phyloP scores from a whole-genome alignment of 1,140 invertebrate species.

The Zophobas atratus region DNA sequence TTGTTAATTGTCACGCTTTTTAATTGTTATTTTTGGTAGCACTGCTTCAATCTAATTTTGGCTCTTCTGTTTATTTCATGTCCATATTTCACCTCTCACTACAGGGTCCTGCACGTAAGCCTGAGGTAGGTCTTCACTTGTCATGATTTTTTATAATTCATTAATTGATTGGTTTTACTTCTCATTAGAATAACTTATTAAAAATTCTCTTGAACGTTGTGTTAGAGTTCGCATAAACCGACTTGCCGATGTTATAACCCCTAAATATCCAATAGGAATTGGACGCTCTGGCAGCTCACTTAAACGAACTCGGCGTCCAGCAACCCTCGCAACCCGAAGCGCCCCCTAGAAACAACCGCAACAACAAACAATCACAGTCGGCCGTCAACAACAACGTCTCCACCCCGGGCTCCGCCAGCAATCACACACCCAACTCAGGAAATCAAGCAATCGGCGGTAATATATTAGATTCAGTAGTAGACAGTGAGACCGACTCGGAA shows the following conservation, averaged over 20 bases:
- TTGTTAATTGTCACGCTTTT: slow-evolving; percentile 41
- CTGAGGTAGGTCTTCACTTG: slow-evolving; percentile 79
- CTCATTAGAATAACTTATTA: no score
- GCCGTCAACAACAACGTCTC: slow-evolving; percentile 63
- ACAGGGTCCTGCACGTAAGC: slow-evolving; percentile 82
- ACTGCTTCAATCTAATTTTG: slow-evolving; percentile 65
- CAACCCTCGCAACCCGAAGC: slow-evolving; percentile 73
- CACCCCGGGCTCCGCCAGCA: slow-evolving; percentile 57
- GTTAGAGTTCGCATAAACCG: not conserved
- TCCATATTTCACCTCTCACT: slow-evolving; percentile 65
- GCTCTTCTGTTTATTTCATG: slow-evolving; percentile 67
- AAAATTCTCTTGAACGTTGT: no score
- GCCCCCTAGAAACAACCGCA: slow-evolving; percentile 71
- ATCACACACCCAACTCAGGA: slow-evolving; percentile 55
- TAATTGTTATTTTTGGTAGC: slow-evolving; percentile 57
- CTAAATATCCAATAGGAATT: slow-evolving; percentile 79
- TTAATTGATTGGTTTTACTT: no score
- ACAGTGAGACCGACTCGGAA: slow-evolving; percentile 78
- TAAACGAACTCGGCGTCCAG: slow-evolving; percentile 90
- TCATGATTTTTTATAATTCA: slow-evolving; percentile 18
- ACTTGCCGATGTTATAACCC: not conserved
- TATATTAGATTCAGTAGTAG: slow-evolving; percentile 73
- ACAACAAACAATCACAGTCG: slow-evolving; percentile 64
- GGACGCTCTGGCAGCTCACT: slow-evolving; percentile 92
- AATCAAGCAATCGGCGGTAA: slow-evolving; percentile 61